Percentiles rank a stretch among this genome's conserved stretches.
Evolutionary conservation across 2,797 vertebrate species (phyloP).

Genomic region (Echeneis naucrates): DNA sequence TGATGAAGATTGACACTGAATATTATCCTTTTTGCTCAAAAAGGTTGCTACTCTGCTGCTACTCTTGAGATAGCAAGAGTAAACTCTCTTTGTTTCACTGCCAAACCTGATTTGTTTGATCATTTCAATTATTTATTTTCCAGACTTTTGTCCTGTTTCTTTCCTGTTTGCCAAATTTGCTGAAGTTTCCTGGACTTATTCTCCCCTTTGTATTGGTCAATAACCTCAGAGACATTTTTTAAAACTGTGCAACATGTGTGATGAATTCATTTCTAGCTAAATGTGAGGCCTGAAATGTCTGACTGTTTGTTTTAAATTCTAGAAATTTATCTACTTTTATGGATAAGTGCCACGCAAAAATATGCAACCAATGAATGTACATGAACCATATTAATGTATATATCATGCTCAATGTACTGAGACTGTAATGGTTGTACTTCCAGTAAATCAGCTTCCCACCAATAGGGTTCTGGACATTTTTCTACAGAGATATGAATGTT

Average conservation of each 20-base stretch:
- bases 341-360: not conserved
- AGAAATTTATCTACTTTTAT: not conserved
- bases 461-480: not conserved
- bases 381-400: not conserved
- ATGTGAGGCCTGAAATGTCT: not conserved
- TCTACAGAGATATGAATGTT: not conserved
- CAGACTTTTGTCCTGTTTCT: not conserved
- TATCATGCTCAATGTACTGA: not conserved
- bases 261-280: not conserved
- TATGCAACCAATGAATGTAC: conserved; percentile 5
- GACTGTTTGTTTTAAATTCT: not conserved
- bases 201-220: not conserved
- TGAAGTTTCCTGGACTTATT: not conserved
- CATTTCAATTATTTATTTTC: too few relatives aligned
- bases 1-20: not conserved
- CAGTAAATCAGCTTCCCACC: not conserved
- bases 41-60: not conserved
- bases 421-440: not conserved
- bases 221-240: not conserved
- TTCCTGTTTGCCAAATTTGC: not conserved
- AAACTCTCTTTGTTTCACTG: not conserved
- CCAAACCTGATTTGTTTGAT: not conserved
- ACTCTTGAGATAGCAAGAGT: not conserved
- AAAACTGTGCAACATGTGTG: not conserved
- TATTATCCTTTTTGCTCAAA: not conserved